phyloP scores from a whole-genome alignment of 2,888 invertebrate species.

The Polydesmus complanatus region DNA sequence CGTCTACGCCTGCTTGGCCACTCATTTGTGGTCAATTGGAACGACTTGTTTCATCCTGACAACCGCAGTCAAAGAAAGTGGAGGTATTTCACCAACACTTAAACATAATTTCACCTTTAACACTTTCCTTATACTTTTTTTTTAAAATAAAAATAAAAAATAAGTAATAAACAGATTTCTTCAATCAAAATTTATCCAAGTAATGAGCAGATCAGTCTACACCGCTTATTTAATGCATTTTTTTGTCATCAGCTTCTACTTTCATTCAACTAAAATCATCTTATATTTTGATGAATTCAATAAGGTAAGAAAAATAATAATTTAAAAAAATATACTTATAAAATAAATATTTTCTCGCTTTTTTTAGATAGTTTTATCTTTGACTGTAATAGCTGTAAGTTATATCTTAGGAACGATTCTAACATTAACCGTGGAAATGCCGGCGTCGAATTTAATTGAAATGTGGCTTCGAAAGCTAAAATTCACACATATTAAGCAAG shows the following conservation, averaged over 20 bases:
- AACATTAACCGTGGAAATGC: neutral
- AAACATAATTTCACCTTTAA: neutral
- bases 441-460: neutral
- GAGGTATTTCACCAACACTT: neutral
- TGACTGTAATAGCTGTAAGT: neutral
- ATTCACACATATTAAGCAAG: no score
- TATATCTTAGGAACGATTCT: neutral
- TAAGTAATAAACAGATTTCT: neutral
- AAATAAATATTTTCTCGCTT: neutral
- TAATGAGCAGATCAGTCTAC: neutral
- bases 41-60: neutral
- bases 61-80: neutral
- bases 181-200: neutral
- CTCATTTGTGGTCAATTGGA: neutral
- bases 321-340: no score
- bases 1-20: neutral
- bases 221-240: neutral
- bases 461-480: no score
- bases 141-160: no score
- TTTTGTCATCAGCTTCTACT: neutral
- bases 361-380: neutral
- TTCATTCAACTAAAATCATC: neutral
- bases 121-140: neutral
- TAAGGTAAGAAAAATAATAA: neutral
- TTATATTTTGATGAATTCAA: neutral